Conservation (phyloP, 2,113 vertebrate genomes). For the Dendrocopos noguchii region DNA sequence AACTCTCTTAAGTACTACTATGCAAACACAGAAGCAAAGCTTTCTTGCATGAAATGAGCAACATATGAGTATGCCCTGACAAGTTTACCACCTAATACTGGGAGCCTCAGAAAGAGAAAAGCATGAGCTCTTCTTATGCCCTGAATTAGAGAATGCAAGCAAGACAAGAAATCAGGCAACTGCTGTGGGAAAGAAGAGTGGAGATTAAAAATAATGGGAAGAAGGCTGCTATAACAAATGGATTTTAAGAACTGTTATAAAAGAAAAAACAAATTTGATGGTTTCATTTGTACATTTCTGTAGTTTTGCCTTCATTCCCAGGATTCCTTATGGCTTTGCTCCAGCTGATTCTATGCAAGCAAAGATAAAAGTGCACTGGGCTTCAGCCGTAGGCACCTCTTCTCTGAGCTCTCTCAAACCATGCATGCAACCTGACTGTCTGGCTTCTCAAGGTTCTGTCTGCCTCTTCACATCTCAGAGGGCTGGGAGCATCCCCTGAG, state of each 20-base stretch:
- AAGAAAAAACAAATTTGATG: background rate
- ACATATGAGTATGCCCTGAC: background rate
- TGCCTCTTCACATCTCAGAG: background rate
- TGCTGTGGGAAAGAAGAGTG: background rate
- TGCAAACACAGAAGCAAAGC: slow-evolving; percentile 15
- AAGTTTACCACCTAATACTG: background rate
- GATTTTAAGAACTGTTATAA: background rate
- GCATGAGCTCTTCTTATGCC: background rate
- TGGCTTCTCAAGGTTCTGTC: background rate
- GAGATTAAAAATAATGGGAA: background rate
- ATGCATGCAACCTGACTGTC: accelerated
- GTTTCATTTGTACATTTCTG: background rate
- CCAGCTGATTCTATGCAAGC: background rate
- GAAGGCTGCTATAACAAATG: background rate
- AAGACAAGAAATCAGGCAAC: background rate
- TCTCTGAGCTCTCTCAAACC: background rate
- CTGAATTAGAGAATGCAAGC: background rate
- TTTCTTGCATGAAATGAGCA: background rate
- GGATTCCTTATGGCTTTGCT: background rate
- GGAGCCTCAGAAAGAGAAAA: background rate
- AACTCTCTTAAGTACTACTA: slow-evolving; percentile 24
- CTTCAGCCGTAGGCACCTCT: background rate
- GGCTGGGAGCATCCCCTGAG: background rate
- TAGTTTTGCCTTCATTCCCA: background rate
- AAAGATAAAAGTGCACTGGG: background rate